Evolutionary conservation across 2,797 vertebrate species (phyloP).

Genomic region (Enteromius fasciolatus): DNA sequence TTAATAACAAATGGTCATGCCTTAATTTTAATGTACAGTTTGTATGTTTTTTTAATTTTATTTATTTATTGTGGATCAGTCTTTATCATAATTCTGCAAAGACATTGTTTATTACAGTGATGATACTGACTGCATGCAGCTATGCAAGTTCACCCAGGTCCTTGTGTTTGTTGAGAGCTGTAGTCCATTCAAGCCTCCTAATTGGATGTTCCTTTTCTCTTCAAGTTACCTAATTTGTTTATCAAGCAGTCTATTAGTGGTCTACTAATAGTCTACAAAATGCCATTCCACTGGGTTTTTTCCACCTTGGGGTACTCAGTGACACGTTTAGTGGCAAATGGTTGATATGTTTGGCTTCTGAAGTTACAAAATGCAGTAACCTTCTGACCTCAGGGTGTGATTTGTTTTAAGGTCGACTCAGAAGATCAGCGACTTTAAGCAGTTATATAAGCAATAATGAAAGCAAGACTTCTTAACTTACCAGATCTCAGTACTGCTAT

Average conservation of each 20-base stretch:
- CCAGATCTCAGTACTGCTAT: slow-evolving; percentile 52
- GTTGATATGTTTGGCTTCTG: neutral
- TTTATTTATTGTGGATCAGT: neutral
- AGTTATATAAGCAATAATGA: slow-evolving; percentile 73
- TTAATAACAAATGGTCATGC: neutral
- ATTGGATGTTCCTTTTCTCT: slow-evolving; percentile 52
- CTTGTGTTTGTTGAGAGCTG: neutral
- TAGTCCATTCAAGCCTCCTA: slow-evolving; percentile 18
- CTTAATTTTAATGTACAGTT: neutral
- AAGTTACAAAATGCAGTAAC: neutral
- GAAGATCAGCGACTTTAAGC: slow-evolving; percentile 67
- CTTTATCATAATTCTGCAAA: neutral
- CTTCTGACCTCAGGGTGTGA: neutral
- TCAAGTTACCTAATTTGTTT: slow-evolving; percentile 42
- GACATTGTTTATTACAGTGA: neutral
- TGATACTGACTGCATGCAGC: neutral
- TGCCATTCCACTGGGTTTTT: neutral
- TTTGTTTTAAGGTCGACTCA: slow-evolving; percentile 46
- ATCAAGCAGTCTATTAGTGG: slow-evolving; percentile 24
- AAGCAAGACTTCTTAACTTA: slow-evolving; percentile 49
- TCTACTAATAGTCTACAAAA: neutral
- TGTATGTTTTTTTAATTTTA: neutral
- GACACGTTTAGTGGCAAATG: neutral
- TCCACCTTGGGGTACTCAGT: neutral
- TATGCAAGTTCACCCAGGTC: neutral